phyloP scores from a whole-genome alignment of 2,113 vertebrate species.

The Lycaon pictus region DNA sequence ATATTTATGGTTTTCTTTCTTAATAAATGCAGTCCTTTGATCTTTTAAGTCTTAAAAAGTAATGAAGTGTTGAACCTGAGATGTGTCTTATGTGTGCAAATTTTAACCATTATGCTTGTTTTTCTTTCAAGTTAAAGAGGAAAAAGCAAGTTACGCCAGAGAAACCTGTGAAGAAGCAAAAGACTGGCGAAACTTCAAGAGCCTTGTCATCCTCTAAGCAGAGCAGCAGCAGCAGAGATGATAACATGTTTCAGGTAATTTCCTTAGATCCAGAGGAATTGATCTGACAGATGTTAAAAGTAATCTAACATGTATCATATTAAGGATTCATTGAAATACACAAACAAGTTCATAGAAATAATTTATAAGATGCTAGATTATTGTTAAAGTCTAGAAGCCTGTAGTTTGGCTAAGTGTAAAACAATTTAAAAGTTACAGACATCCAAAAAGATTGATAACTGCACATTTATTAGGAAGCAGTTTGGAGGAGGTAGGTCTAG shows the following conservation, averaged over 20 bases:
- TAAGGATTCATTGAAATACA: background rate
- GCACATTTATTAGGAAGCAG: conserved; percentile 7
- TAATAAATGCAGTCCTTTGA: conserved; percentile 28
- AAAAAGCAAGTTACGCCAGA: conserved; percentile 93
- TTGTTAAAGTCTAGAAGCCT: conserved; percentile 7
- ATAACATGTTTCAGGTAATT: conserved; percentile 98
- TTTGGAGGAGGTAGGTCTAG: background rate
- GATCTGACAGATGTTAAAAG: background rate
- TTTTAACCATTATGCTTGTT: conserved; percentile 53
- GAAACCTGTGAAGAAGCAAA: conserved; percentile 95
- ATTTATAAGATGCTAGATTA: conserved; percentile 35
- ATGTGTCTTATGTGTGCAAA: background rate
- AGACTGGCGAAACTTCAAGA: conserved; percentile 95
- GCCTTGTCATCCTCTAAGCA: conserved; percentile 93
- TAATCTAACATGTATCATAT: background rate
- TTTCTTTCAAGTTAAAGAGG: conserved; percentile 91
- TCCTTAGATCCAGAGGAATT: background rate
- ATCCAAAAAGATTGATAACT: background rate
- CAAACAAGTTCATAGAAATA: background rate
- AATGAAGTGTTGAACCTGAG: conserved; percentile 22
- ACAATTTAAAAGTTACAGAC: background rate
- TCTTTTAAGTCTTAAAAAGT: background rate
- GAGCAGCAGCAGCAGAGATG: conserved; percentile 89
- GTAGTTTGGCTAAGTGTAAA: conserved; percentile 24
- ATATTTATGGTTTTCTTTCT: background rate